Evolutionary conservation across 2,797 vertebrate genomes (phyloP).

Genomic region (Bryconaethiops microstoma): DNA sequence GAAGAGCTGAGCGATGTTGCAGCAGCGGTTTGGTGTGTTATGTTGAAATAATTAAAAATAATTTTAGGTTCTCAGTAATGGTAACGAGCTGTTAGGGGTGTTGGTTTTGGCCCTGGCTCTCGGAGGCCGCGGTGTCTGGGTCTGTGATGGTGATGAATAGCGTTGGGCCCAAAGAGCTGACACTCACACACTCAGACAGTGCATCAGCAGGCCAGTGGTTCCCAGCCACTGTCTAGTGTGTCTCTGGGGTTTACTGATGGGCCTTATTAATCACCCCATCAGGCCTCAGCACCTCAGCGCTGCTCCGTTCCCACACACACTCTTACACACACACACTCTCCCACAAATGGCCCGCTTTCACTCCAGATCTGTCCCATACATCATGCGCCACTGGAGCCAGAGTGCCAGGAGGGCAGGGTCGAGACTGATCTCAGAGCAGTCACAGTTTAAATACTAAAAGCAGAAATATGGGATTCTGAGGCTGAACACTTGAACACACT

Average conservation of each 20-base stretch:
- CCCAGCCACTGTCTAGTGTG: slow-evolving; percentile 52
- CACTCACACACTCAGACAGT: slow-evolving; percentile 47
- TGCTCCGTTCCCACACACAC: slow-evolving; percentile 39
- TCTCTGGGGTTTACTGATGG: slow-evolving; percentile 62
- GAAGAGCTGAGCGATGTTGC: not conserved
- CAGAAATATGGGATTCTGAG: slow-evolving; percentile 14
- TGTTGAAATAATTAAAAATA: too few relatives aligned
- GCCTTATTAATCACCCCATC: slow-evolving; percentile 70
- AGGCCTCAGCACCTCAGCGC: slow-evolving; percentile 37
- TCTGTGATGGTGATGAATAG: slow-evolving; percentile 63
- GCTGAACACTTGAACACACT: slow-evolving; percentile 15
- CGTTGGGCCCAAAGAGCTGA: slow-evolving; percentile 37
- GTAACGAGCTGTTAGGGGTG: slow-evolving; percentile 12
- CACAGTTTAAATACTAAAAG: slow-evolving; percentile 45
- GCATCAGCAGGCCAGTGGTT: slow-evolving; percentile 52
- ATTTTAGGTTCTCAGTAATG: not conserved
- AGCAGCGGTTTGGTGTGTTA: not conserved
- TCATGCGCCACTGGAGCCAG: slow-evolving; percentile 37
- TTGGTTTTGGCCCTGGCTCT: slow-evolving; percentile 39
- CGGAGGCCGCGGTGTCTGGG: slow-evolving; percentile 44
- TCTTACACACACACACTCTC: slow-evolving; percentile 43
- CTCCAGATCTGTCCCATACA: slow-evolving; percentile 53
- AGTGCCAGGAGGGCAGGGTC: slow-evolving; percentile 25
- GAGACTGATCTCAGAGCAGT: slow-evolving; percentile 27
- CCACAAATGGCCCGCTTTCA: slow-evolving; percentile 47